Evolutionary conservation across 2,797 vertebrate species (phyloP).

Genomic region (Sitta carolinensis): DNA sequence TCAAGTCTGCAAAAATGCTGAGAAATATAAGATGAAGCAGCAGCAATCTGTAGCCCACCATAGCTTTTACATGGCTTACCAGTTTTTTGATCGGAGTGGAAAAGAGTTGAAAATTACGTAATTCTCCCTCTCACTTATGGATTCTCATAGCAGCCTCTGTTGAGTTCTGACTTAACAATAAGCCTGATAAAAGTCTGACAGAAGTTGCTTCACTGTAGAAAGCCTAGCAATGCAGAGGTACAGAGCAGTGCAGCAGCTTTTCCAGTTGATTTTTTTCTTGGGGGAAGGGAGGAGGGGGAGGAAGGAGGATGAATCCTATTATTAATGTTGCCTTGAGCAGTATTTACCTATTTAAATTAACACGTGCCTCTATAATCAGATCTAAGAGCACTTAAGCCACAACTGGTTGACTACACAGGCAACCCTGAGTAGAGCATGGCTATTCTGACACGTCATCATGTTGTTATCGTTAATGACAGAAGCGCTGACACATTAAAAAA

Average conservation of each 20-base stretch:
- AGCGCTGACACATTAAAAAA: neutral
- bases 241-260: conserved; percentile 35
- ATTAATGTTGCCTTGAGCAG: conserved; percentile 38
- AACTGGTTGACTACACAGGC: neutral
- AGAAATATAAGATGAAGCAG: neutral
- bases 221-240: conserved; percentile 39
- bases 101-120: conserved; percentile 29
- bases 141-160: conserved; percentile 42
- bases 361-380: conserved; percentile 30
- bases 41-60: neutral
- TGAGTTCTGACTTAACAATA: conserved; percentile 47
- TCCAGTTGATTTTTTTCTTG: neutral
- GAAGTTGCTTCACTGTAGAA: conserved; percentile 51
- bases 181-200: conserved; percentile 40
- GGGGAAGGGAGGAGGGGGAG: neutral
- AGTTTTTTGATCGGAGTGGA: neutral
- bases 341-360: conserved; percentile 49
- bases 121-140: conserved; percentile 42
- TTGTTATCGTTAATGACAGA: neutral
- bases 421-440: neutral
- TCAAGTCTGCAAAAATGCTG: neutral
- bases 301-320: conserved; percentile 51
- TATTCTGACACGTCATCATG: neutral
- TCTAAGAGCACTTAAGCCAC: conserved; percentile 12
- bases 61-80: conserved; percentile 5